These are phyloP conservation scores for Oligia fasciuncula DNA, from an alignment of 2,888 invertebrate species.

Conservation along the genomic window DNA sequence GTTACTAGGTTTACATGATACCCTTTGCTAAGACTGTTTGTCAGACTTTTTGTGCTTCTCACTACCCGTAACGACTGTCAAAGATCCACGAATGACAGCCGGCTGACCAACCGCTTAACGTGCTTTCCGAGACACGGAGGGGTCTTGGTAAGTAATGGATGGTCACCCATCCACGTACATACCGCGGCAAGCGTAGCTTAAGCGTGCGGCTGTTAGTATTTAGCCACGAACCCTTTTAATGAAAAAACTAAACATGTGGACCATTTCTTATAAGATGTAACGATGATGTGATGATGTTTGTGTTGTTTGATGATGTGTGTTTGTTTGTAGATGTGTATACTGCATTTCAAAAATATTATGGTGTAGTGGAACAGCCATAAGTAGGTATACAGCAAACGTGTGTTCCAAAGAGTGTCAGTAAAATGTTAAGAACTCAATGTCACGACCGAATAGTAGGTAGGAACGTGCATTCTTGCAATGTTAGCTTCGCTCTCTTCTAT, in stretches of 20 bases:
- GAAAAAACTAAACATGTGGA: not conserved
- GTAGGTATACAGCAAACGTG: conserved; percentile 20
- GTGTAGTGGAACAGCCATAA: conserved; percentile 8
- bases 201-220: not conserved
- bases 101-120: too few species aligned
- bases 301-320: too few species aligned
- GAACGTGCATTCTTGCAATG: not conserved
- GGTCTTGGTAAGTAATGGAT: not conserved
- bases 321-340: too few species aligned
- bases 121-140: too few species aligned
- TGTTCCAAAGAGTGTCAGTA: conserved; percentile 22
- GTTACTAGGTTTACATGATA: not conserved
- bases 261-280: not conserved
- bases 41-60: not conserved
- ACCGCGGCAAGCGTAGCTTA: not conserved
- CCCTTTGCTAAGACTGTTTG: not conserved
- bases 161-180: not conserved
- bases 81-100: not conserved
- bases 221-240: too few species aligned
- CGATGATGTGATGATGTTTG: not conserved
- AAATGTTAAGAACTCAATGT: conserved; percentile 33
- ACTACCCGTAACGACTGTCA: not conserved
- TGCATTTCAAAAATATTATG: conserved; percentile 16
- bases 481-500: conserved; percentile 2
- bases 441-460: conserved; percentile 3